Percentiles rank a stretch among this genome's conserved stretches.
phyloP scores from a whole-genome alignment of 2,797 vertebrate species.

The Numenius phaeopus region DNA sequence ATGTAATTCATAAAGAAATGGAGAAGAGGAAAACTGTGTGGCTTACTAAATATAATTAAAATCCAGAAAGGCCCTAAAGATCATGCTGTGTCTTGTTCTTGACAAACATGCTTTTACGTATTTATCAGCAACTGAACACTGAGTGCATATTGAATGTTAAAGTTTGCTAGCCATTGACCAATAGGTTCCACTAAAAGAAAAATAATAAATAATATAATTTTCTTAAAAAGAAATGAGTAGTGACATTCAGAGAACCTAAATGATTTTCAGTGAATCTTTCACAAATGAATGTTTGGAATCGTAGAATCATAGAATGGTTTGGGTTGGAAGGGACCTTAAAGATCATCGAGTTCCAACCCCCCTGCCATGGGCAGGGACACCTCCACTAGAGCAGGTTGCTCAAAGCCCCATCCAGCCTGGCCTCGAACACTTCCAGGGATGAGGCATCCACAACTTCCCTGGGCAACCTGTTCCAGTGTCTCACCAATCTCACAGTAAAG shows the following conservation, averaged over 20 bases:
- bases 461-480: no score
- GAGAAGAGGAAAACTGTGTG: background rate
- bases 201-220: background rate
- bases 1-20: background rate
- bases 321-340: no score
- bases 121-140: background rate
- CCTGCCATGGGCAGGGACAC: no score
- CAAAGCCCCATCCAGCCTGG: no score
- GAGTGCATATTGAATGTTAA: background rate
- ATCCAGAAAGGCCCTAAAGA: background rate
- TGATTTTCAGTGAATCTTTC: background rate
- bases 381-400: no score
- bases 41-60: background rate
- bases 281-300: background rate
- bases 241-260: background rate
- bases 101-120: background rate
- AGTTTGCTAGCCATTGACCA: background rate
- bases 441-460: no score
- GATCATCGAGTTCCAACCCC: no score
- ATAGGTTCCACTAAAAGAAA: background rate
- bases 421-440: no score
- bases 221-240: background rate
- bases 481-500: no score
- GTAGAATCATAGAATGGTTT: no score
- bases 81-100: background rate